These are phyloP conservation scores for Hedychridium roseum DNA, from an alignment of 2,888 invertebrate species.

Conservation along the genomic window DNA sequence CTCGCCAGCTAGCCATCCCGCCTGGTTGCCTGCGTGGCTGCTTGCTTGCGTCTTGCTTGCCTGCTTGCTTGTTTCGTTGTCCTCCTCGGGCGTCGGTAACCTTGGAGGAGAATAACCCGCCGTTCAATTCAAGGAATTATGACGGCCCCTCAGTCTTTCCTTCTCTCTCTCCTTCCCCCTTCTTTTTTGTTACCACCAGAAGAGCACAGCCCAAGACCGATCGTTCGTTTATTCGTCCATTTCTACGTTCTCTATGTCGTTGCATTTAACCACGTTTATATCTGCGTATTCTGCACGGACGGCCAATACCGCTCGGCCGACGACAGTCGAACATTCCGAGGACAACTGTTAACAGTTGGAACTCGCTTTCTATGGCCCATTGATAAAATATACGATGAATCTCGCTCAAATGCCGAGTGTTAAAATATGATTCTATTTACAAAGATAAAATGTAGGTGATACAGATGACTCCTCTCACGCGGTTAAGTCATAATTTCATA, in stretches of 20 bases:
- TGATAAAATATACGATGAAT: too few relatives aligned
- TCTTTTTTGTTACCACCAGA: constrained; percentile 8
- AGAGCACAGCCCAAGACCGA: constrained; percentile 23
- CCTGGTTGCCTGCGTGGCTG: constrained; percentile 17
- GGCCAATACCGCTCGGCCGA: constrained; percentile 19
- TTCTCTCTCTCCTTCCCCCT: constrained; percentile 11
- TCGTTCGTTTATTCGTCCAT: constrained; percentile 22
- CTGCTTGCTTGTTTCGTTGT: constrained; percentile 13
- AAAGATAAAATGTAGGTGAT: too few relatives aligned
- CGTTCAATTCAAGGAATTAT: constrained; percentile 64
- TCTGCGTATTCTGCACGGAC: constrained; percentile 32
- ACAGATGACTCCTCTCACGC: too few relatives aligned
- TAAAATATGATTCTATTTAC: too few relatives aligned
- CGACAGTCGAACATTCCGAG: too few relatives aligned
- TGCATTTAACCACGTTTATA: constrained; percentile 29
- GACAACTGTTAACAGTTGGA: too few relatives aligned
- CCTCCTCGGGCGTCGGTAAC: constrained; percentile 45
- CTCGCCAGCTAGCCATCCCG: constrained; percentile 28
- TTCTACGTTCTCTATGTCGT: constrained; percentile 21
- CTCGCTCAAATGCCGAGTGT: too few relatives aligned
- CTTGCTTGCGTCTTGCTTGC: constrained; percentile 35
- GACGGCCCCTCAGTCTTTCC: constrained; percentile 52
- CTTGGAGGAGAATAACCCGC: constrained; percentile 62
- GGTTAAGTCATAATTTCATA: too few relatives aligned
- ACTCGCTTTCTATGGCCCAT: too few relatives aligned